Evolutionary conservation across 2,797 vertebrate genomes (phyloP).

Genomic region (Hydrolagus colliei): DNA sequence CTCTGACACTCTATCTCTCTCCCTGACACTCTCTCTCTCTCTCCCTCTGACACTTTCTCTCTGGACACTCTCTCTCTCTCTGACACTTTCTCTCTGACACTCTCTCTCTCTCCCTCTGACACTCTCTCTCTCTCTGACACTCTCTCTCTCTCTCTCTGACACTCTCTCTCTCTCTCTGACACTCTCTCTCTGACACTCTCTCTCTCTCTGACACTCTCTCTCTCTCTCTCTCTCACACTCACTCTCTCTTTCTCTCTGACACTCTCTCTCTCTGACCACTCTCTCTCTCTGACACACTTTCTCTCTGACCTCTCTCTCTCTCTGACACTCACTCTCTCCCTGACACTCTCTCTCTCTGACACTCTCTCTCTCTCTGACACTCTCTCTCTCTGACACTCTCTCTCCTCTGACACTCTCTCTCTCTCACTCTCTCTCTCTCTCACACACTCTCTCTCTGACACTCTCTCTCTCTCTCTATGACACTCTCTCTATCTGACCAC

Average conservation of each 20-base stretch:
- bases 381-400: too few relatives aligned
- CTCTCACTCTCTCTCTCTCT: too few relatives aligned
- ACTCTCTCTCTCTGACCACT: not conserved
- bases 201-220: not conserved
- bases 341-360: too few relatives aligned
- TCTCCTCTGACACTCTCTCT: too few relatives aligned
- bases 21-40: not conserved
- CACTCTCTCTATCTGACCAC: too few relatives aligned
- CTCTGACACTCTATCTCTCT: too few relatives aligned
- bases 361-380: too few relatives aligned
- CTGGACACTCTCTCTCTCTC: slow-evolving; percentile 12
- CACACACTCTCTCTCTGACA: too few relatives aligned
- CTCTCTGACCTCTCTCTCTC: not conserved
- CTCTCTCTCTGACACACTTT: not conserved
- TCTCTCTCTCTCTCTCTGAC: not conserved
- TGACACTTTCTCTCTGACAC: not conserved
- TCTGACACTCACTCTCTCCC: not conserved
- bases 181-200: not conserved
- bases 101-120: not conserved
- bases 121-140: not conserved
- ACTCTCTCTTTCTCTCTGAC: not conserved
- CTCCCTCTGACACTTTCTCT: not conserved
- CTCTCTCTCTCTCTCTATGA: too few relatives aligned
- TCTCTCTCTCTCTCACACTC: too few relatives aligned
- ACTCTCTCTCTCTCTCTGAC: not conserved